Percentiles rank a stretch among this genome's conserved stretches.
Conservation (phyloP, 1,140 invertebrate species). For the Mactra quadrangularis region DNA sequence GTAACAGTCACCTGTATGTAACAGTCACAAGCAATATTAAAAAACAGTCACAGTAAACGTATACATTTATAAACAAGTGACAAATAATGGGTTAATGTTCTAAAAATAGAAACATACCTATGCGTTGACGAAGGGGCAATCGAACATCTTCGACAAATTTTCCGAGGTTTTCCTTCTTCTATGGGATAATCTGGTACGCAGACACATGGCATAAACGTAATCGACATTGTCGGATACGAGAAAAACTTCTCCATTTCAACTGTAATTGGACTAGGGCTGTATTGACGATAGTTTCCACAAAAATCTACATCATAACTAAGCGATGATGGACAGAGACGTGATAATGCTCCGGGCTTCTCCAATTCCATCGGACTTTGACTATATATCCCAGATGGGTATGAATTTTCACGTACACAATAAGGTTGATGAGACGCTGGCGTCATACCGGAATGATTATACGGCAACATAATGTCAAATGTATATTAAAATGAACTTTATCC, state of each 20-base stretch:
- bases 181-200: conserved; percentile 43
- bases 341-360: background rate
- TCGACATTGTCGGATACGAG: conserved; percentile 37
- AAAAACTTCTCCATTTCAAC: conserved; percentile 51
- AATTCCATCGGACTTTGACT: background rate
- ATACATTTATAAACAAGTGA: too few relatives aligned
- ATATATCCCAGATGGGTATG: background rate
- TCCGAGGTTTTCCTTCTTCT: conserved; percentile 33
- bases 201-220: conserved; percentile 52
- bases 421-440: conserved; percentile 6
- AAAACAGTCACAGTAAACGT: too few relatives aligned
- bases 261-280: background rate
- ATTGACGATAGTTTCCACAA: background rate
- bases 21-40: too few relatives aligned
- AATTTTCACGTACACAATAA: background rate
- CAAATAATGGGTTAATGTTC: too few relatives aligned
- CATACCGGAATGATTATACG: background rate
- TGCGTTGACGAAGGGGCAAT: background rate
- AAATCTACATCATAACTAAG: conserved; percentile 23
- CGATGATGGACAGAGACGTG: background rate
- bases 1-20: too few relatives aligned
- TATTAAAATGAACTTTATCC: too few relatives aligned
- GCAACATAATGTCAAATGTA: background rate
- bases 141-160: conserved; percentile 35
- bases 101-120: too few relatives aligned